Base-by-base conservation (phyloP, 2,113 vertebrate species). In the Antennarius striatus region DNA sequence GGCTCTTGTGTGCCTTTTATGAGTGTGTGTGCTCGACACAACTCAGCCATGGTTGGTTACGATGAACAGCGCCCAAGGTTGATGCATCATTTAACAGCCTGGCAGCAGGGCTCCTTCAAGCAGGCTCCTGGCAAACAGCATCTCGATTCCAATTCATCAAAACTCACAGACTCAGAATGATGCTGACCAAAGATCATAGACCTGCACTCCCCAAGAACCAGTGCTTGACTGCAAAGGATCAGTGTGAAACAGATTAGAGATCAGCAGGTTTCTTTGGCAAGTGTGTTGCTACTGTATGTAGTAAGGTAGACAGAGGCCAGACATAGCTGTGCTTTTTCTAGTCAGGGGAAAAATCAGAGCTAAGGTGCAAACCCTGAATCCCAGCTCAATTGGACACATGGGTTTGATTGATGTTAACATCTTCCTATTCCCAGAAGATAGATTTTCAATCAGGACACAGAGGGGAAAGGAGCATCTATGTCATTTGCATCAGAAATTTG, bases 1-100 rank as follows among this genome's bases (percentile, higher is more conserved):
- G 11, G 36, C 10, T 40, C 3, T 22, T 68, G 4, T 70, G 49
- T 73, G 32, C 62, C 43, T 14, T 11, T 46, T 10, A 10, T 40
- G 39, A 28, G 12, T 55, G 30, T 55, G 45, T 57, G 36, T 60
- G 45, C 22, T 64, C 49, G 55, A 49, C 30, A 48, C 58, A 72
- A 57, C 42, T 84, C 63, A 75, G 71, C 70, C 58, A 71, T 46
- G 82, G 73, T 69, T 77, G 62, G 78, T 71, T 81, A 53, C 64
- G 80, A 71, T 71, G 75, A 80, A 71, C 56, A 62, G 64, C 83
- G 48, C 56, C 53, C 49, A 72, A 52, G 71, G 48, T 68, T 77
- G 73, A 77, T 86, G 71, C 82, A 86, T 84, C 81, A 81, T 84
- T 89, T 83, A 80, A 75, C 79, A 80, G 63, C 69, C 64, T 63